A percentile compares a stretch with the other conserved stretches of the same genome.
phyloP scores from a whole-genome alignment of 2,797 vertebrate species.

The Graptemys geographica region DNA sequence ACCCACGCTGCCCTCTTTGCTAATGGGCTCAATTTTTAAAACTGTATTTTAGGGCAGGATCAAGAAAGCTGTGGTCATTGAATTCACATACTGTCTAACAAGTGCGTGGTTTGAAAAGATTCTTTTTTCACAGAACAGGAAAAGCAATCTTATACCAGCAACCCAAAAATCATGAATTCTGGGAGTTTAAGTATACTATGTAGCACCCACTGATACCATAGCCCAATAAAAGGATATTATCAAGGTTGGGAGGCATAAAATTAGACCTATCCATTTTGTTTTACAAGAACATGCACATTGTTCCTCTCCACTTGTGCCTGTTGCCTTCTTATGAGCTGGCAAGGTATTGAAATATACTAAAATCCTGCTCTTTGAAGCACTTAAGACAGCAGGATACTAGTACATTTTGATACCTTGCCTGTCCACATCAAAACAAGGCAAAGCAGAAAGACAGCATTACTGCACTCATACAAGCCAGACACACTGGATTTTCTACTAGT shows the following conservation, averaged over 20 bases:
- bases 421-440: conserved; percentile 44
- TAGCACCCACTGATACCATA: not conserved
- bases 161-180: not conserved
- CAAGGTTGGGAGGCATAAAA: not conserved
- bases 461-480: conserved; percentile 32
- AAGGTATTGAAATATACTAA: conserved; percentile 49
- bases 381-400: conserved; percentile 61
- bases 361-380: conserved; percentile 61
- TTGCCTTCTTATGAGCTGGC: conserved; percentile 56
- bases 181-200: not conserved
- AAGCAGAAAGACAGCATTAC: conserved; percentile 54
- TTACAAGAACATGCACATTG: conserved; percentile 24
- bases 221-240: not conserved
- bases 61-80: not conserved
- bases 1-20: not conserved
- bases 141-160: not conserved
- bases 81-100: not conserved
- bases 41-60: not conserved
- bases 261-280: conserved; percentile 28
- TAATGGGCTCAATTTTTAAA: accelerated
- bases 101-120: not conserved
- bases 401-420: conserved; percentile 46
- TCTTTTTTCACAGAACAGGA: not conserved
- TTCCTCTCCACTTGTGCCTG: conserved; percentile 22
- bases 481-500: conserved; percentile 62